These are phyloP conservation scores for Psephotus haematonotus DNA, from an alignment of 2,113 vertebrate genomes.

Conservation along the genomic window DNA sequence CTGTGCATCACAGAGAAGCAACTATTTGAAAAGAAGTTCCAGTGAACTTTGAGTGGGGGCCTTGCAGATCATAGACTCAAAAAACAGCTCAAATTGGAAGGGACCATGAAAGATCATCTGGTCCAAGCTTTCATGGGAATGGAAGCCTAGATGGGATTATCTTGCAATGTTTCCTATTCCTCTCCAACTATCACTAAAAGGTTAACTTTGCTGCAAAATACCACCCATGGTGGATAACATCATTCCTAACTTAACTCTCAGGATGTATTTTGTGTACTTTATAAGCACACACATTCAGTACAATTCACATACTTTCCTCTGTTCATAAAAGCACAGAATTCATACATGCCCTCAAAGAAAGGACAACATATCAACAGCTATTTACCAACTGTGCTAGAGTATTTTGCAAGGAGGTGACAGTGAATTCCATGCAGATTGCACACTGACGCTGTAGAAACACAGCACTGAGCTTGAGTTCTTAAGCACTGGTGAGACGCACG, in stretches of 20 bases:
- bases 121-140: background rate
- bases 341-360: background rate
- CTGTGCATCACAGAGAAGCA: background rate
- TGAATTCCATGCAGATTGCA: background rate
- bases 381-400: background rate
- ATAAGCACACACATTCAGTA: background rate
- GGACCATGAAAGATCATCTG: background rate
- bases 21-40: background rate
- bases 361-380: background rate
- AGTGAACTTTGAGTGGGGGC: background rate
- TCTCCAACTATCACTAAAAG: background rate
- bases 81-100: background rate
- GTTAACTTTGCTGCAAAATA: background rate
- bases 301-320: background rate
- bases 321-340: background rate
- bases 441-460: background rate
- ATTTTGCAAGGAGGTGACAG: background rate
- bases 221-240: background rate
- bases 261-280: background rate
- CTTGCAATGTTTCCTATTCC: background rate
- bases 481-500: rapidly evolving
- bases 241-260: background rate
- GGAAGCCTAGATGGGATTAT: background rate
- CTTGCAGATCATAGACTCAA: background rate
- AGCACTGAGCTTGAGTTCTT: background rate